Base-by-base conservation (phyloP, 2,113 vertebrate genomes). In the Seriola quinqueradiata region DNA sequence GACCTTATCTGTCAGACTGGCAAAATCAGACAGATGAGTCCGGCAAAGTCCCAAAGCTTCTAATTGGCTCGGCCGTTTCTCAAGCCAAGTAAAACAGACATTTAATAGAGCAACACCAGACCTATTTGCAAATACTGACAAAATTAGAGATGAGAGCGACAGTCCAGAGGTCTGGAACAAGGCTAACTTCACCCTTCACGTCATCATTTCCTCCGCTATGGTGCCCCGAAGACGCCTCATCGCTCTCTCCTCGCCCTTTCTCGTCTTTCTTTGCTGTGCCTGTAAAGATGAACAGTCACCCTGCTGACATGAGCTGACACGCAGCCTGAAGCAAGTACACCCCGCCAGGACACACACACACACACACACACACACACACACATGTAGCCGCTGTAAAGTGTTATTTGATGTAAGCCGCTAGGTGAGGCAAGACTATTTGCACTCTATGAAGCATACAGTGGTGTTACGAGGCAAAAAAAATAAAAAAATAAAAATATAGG, bases 231-330 rank as follows among this genome's bases (percentile, higher is more conserved):
- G 50, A 65, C 0, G 0, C 34, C 32, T 8, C 17, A 38, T 25
- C 55, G 2, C 40, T 10, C 40, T 8, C 40, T 3, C 40, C 40
- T 10, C 54, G 1, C 11, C 16, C 44, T 57, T 19, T 4, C 52
- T 67, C 25, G 52, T 70, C 64, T 34, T 38, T 58, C 48, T 84
- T 50, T 23, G 28, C 72, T 13, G 17, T 6, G 38, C 58, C 71
- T 64, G 48, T 16, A 5, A 34, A 72, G 76, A 82, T 50, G 40
- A 74, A 70, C 76, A 77, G 77, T 75, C 82, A 28, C 48, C 42
- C 60, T 11, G 81, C 79, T 82, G 84, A 80, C 88, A 79, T 70
- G 84, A 82, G 81, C 74, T 46, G 86, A 87, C 88, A 83, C 86
- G 76, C 48, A 1, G 84, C 86, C 89, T 54, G 44, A 55, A 78